phyloP scores from a whole-genome alignment of 2,113 vertebrate genomes.

The Sylvilagus bachmani region DNA sequence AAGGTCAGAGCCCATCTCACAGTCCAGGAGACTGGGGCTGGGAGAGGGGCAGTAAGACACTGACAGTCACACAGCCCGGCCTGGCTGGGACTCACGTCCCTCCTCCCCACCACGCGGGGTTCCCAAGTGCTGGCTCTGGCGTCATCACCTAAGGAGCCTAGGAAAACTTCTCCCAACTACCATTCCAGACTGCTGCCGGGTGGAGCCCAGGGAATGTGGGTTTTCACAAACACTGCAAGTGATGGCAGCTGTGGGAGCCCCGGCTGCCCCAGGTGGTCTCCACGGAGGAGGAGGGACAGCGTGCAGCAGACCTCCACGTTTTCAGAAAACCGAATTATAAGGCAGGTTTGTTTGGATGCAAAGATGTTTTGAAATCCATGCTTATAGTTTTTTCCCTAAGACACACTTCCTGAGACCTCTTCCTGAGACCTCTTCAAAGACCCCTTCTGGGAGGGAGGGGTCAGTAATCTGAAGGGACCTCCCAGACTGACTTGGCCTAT shows the following conservation, averaged over 20 bases:
- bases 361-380: too few relatives aligned
- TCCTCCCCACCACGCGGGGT: neutral
- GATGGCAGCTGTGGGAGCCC: neutral
- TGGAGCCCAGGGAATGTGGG: neutral
- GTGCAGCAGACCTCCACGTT: too few relatives aligned
- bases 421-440: too few relatives aligned
- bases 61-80: neutral
- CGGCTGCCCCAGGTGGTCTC: neutral
- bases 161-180: neutral
- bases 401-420: too few relatives aligned
- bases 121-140: neutral
- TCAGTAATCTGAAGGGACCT: neutral
- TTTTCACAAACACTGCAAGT: neutral
- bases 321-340: too few relatives aligned
- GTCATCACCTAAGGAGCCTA: neutral
- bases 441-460: neutral
- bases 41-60: neutral
- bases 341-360: too few relatives aligned
- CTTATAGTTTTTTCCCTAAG: too few relatives aligned
- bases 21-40: conserved; percentile 4
- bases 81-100: neutral
- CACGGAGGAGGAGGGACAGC: neutral
- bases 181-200: neutral
- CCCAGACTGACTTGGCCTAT: conserved; percentile 48
- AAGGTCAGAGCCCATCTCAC: neutral